Conservation (phyloP, 2,797 vertebrate genomes). For the Galaxias olidus region DNA sequence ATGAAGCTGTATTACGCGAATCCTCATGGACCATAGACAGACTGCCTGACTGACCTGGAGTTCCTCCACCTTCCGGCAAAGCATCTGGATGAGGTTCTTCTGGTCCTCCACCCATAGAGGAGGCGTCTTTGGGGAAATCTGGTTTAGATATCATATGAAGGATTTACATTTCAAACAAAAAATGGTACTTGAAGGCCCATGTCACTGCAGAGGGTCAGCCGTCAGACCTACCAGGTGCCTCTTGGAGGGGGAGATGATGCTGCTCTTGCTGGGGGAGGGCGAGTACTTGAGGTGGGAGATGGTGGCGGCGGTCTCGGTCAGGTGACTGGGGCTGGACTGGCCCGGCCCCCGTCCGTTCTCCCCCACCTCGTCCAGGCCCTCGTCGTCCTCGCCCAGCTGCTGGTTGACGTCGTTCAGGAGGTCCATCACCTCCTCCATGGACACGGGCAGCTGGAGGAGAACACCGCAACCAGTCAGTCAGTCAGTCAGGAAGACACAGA, state of each 20-base stretch:
- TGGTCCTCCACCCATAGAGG: constrained; percentile 98
- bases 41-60: constrained; percentile 85
- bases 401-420: constrained; percentile 89
- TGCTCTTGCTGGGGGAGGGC: constrained; percentile 86
- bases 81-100: constrained; percentile 89
- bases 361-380: constrained; percentile 69
- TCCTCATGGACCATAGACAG: background rate
- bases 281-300: constrained; percentile 84
- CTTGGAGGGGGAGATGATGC: constrained; percentile 85
- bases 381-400: constrained; percentile 83
- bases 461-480: constrained; percentile 12
- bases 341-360: constrained; percentile 40
- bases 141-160: background rate
- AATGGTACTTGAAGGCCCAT: background rate
- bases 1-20: background rate
- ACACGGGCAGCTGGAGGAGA: constrained; percentile 83
- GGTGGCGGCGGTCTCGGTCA: constrained; percentile 64
- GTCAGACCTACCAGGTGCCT: constrained; percentile 80
- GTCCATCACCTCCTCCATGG: constrained; percentile 88
- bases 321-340: constrained; percentile 79
- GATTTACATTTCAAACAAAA: background rate
- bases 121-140: constrained; percentile 94
- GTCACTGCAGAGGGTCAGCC: too few relatives aligned
- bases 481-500: background rate
- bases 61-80: constrained; percentile 94